A percentile compares a stretch with the other conserved stretches of the same genome.
Evolutionary conservation across 2,888 invertebrate species (phyloP).

Genomic region (Suillia variegata): DNA sequence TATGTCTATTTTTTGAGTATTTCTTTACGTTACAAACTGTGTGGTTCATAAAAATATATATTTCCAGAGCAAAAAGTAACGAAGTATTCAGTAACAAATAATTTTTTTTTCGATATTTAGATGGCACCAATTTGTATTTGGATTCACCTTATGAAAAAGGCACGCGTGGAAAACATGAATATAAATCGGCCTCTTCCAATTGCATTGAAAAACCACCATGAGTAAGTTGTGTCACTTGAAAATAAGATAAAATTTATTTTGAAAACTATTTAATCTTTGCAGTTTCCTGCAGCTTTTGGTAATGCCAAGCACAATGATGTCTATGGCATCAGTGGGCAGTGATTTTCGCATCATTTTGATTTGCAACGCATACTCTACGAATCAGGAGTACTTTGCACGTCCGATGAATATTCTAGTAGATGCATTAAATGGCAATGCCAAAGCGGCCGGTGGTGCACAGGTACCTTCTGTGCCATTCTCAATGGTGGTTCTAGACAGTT

Average conservation of each 20-base stretch:
- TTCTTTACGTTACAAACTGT: too few species aligned
- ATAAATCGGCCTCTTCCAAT: constrained; percentile 79
- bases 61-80: too few species aligned
- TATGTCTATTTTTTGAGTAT: too few species aligned
- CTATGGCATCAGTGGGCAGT: constrained; percentile 80
- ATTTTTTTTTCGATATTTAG: constrained; percentile 21
- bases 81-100: too few species aligned
- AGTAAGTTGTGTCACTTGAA: constrained; percentile 62
- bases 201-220: constrained; percentile 81
- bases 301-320: constrained; percentile 73
- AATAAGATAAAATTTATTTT: background rate
- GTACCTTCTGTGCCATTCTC: constrained; percentile 86
- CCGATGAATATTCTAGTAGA: constrained; percentile 93
- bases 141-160: constrained; percentile 94
- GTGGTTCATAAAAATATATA: too few species aligned
- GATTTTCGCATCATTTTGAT: constrained; percentile 91
- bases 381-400: constrained; percentile 84
- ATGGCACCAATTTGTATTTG: constrained; percentile 96
- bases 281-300: constrained; percentile 87
- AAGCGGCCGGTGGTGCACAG: constrained; percentile 65
- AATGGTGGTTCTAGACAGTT: constrained; percentile 89
- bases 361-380: constrained; percentile 95
- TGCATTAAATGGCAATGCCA: constrained; percentile 76
- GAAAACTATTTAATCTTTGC: constrained; percentile 21
- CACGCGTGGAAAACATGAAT: constrained; percentile 82